Evolutionary conservation across 2,113 vertebrate genomes (phyloP).

Genomic region (Tachysurus fulvidraco): DNA sequence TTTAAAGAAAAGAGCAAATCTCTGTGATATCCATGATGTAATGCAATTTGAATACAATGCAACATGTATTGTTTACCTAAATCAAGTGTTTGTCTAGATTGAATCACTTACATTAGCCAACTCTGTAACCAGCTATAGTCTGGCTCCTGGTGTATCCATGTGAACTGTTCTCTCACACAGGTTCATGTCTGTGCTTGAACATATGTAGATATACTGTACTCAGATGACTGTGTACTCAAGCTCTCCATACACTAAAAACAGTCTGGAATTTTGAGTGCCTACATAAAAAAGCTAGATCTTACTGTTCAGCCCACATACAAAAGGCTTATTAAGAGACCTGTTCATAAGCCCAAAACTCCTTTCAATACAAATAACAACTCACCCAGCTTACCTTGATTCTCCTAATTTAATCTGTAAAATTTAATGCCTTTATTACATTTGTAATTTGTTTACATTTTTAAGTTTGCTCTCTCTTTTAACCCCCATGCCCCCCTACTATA

Average conservation of each 20-base stretch:
- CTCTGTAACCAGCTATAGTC: not conserved
- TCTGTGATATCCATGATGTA: constrained; percentile 10
- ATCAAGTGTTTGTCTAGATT: not conserved
- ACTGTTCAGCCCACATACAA: not conserved
- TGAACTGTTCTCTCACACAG: not conserved
- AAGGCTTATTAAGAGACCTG: not conserved
- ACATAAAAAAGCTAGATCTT: not conserved
- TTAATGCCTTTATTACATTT: not conserved
- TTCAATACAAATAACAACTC: not conserved
- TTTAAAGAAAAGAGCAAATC: not conserved
- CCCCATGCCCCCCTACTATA: no score
- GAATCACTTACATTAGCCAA: not conserved
- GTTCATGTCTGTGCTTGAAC: not conserved
- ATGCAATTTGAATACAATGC: constrained; percentile 2
- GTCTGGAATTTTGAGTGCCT: not conserved
- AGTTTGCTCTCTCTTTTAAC: no score
- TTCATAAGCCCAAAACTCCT: not conserved
- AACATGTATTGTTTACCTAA: not conserved
- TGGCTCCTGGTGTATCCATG: not conserved
- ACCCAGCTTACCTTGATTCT: no score
- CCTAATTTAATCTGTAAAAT: not conserved
- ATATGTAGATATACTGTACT: not conserved
- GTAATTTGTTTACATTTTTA: not conserved
- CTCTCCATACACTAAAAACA: not conserved
- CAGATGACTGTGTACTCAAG: not conserved